These are phyloP conservation scores for Agrochola circellaris DNA, from an alignment of 2,888 invertebrate species.

Conservation along the genomic window DNA sequence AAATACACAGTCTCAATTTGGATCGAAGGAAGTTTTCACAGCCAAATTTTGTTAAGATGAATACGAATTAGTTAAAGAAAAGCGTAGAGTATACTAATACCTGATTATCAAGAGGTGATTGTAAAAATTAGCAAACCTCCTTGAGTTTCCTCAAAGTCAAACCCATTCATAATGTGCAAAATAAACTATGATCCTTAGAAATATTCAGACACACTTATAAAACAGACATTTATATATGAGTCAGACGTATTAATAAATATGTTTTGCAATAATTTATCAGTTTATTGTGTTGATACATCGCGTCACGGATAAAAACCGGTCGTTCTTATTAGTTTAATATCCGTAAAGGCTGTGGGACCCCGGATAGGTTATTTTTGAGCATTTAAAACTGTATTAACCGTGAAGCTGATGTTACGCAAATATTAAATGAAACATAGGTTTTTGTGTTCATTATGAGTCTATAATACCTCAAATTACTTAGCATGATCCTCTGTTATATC, in stretches of 20 bases:
- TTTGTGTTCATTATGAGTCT: too few species aligned
- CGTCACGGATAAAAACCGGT: conserved; percentile 57
- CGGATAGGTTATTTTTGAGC: conserved; percentile 25
- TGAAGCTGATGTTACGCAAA: conserved; percentile 38
- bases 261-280: conserved; percentile 40
- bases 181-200: background rate
- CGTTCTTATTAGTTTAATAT: conserved; percentile 54
- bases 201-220: background rate
- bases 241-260: conserved; percentile 44
- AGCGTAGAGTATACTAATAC: too few species aligned
- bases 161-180: background rate
- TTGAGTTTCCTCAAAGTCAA: background rate
- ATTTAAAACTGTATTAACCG: conserved; percentile 24
- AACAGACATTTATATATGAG: conserved; percentile 24
- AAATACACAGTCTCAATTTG: background rate
- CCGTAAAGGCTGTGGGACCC: conserved; percentile 66
- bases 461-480: too few species aligned
- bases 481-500: too few species aligned
- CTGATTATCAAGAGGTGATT: background rate
- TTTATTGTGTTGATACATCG: conserved; percentile 45
- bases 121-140: background rate
- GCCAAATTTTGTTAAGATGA: background rate
- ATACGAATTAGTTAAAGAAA: background rate
- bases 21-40: background rate
- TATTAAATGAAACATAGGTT: background rate